Evolutionary conservation across 2,797 vertebrate genomes (phyloP).

Genomic region (Manis javanica): DNA sequence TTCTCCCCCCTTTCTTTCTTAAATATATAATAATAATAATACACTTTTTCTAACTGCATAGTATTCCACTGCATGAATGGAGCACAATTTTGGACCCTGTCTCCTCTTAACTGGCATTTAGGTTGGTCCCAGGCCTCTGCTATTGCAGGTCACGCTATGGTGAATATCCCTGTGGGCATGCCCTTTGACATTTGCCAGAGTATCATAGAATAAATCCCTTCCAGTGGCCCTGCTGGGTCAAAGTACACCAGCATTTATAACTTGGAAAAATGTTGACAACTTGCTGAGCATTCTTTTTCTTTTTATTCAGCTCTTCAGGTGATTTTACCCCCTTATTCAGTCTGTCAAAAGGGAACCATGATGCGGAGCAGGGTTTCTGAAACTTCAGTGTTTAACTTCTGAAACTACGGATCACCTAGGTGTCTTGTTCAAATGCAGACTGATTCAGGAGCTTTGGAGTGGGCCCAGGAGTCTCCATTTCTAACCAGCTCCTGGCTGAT

Average conservation of each 20-base stretch:
- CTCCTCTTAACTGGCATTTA: background rate
- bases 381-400: background rate
- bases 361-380: background rate
- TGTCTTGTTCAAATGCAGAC: background rate
- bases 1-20: background rate
- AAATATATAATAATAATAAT: background rate
- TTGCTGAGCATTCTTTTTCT: background rate
- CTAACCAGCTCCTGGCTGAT: background rate
- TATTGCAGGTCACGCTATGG: background rate
- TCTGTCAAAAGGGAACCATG: background rate
- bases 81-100: background rate
- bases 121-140: background rate
- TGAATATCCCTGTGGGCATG: background rate
- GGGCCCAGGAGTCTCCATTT: background rate
- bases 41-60: background rate
- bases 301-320: conserved; percentile 7
- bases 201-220: background rate
- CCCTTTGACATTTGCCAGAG: background rate
- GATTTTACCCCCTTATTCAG: conserved; percentile 1
- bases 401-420: background rate
- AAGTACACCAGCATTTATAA: background rate
- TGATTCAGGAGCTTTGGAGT: background rate
- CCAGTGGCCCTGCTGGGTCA: background rate
- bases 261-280: background rate
- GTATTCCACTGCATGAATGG: background rate